A percentile compares a stretch with the other conserved stretches of the same genome.
phyloP scores from a whole-genome alignment of 2,797 vertebrate genomes.

The Muscicapa comitata region DNA sequence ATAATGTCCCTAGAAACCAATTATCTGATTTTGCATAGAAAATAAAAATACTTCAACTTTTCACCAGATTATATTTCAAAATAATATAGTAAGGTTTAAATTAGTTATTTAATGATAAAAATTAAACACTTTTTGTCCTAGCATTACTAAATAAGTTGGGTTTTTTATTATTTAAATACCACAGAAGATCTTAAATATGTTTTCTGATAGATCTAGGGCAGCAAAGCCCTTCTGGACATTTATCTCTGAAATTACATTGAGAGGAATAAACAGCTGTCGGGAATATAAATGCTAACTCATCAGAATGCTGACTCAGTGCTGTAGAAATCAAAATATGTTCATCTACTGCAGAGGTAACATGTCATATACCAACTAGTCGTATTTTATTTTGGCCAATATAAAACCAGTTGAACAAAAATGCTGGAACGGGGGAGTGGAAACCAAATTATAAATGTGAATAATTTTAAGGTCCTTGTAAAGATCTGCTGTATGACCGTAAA shows the following conservation, averaged over 20 bases:
- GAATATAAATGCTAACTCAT: conserved; percentile 70
- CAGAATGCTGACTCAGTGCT: conserved; percentile 75
- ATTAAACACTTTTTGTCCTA: not conserved
- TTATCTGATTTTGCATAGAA: not conserved
- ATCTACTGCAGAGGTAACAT: conserved; percentile 42
- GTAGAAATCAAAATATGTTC: conserved; percentile 56
- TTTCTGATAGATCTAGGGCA: conserved; percentile 82
- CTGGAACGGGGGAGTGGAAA: not conserved
- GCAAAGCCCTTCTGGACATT: conserved; percentile 79
- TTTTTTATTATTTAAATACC: conserved; percentile 58
- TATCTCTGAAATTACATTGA: conserved; percentile 77
- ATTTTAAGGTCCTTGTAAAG: not conserved
- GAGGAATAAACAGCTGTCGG: conserved; percentile 80
- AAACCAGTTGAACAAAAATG: conserved; percentile 45
- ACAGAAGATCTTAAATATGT: conserved; percentile 76
- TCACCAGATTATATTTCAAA: not conserved
- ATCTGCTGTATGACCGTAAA: not conserved
- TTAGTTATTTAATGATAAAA: conserved; percentile 9
- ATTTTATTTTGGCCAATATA: conserved; percentile 28
- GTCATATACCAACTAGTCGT: conserved; percentile 17
- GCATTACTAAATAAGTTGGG: conserved; percentile 39
- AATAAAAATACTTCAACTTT: not conserved
- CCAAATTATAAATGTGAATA: not conserved
- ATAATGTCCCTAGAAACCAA: not conserved
- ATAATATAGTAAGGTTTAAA: not conserved